Percentiles rank a stretch among this genome's conserved stretches.
Conservation (phyloP, 2,888 invertebrate species). For the Sisyra nigra region DNA sequence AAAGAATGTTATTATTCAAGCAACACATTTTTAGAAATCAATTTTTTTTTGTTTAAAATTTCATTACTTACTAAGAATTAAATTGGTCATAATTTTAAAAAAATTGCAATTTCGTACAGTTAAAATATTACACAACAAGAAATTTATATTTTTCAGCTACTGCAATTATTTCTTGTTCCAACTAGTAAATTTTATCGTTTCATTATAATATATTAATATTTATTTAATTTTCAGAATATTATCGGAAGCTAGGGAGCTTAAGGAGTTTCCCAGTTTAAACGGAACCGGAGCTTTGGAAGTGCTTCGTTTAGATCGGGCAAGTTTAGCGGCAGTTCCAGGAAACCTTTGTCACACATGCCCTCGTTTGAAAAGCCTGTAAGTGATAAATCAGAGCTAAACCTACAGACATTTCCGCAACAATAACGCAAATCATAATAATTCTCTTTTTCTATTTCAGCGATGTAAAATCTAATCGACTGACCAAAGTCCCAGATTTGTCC, state of each 20-base stretch:
- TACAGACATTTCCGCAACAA: too few species aligned
- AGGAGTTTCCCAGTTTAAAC: slow-evolving; percentile 67
- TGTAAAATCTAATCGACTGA: slow-evolving; percentile 68
- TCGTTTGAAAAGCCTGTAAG: slow-evolving; percentile 72
- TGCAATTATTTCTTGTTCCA: too few species aligned
- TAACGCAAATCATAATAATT: too few species aligned
- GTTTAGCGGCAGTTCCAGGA: slow-evolving; percentile 50
- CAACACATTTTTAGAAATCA: too few species aligned
- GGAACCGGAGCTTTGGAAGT: slow-evolving; percentile 65
- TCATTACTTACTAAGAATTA: too few species aligned
- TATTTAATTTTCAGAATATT: slow-evolving; percentile 46
- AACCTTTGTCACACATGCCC: slow-evolving; percentile 65
- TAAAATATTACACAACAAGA: too few species aligned
- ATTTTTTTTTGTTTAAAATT: too few species aligned
- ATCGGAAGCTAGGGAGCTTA: slow-evolving; percentile 69
- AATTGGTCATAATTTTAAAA: too few species aligned
- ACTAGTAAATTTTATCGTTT: too few species aligned
- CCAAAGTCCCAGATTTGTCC: slow-evolving; percentile 56
- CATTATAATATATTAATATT: background rate
- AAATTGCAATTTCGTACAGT: too few species aligned
- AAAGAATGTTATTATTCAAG: too few species aligned
- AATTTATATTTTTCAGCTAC: too few species aligned
- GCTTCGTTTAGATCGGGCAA: slow-evolving; percentile 69
- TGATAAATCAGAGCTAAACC: slow-evolving; percentile 18
- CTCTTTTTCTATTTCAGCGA: slow-evolving; percentile 41